Evolutionary conservation across 2,888 invertebrate species (phyloP), one percentile per base, ranked within the genome.

Genomic region (Ptychoptera albimana): DNA sequence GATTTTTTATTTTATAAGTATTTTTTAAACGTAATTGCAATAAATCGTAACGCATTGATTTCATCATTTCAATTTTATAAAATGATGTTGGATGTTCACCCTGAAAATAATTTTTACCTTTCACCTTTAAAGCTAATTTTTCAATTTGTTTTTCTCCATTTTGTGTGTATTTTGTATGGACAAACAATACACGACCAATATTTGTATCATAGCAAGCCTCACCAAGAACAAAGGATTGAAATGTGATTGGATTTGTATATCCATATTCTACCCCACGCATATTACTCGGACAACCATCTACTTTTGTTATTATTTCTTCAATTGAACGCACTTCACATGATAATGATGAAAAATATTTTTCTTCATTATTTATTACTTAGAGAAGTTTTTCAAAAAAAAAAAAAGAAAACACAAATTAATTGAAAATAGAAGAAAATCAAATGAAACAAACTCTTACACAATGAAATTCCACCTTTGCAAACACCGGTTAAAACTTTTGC

Each of bases 1-100:
- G 48, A 6, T 43, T 39, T 11, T 48, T 29, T n/a, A 23, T 44
- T 16, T 50, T 50, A 6, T 45, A 55, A 30, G 0, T 45, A 45
- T 12, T 32, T 48, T 10, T 51, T 50, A 7, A 58, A 35, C 16
- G 41, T 35, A 52, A 49, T 13, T 52, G 51, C 35, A 54, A 56
- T 37, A 57, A 50, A 39, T 54, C 53, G 39, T 57, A 55, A 56
- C 51, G 3, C 49, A 56, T 46, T 11, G 54, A 52, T 23, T 53
- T 53, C 46, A 58, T 54, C 34, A 58, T 53, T 31, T 57, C 54
- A 12, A 50, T 50, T 49, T 55, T 56, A 40, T 57, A 56, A 10
- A 50, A 50, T 13, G 53, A 50, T 46, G 53, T 48, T 6, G 57
- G 57, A 46, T 55, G 53, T 6, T 47, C 44, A 6, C 46, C 45